A percentile compares a stretch with the other conserved stretches of the same genome.
These are phyloP conservation scores for Osmerus mordax DNA, from an alignment of 2,113 vertebrate species.

Conservation along the genomic window DNA sequence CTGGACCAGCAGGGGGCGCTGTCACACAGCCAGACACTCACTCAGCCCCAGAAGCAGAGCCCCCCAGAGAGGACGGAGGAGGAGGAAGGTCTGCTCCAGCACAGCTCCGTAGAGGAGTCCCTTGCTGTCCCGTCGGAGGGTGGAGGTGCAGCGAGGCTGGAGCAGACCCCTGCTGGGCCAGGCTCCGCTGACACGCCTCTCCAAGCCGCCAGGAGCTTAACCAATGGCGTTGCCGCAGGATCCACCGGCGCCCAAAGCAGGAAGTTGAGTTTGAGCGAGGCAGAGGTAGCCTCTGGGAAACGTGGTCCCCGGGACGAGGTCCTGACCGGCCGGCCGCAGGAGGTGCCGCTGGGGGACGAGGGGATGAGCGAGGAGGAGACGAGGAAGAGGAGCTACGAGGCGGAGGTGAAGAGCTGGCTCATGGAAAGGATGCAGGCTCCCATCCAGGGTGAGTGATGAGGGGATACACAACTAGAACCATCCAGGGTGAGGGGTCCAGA, in stretches of 20 bases:
- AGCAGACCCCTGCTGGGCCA: constrained; percentile 15
- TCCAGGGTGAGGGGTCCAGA: too few relatives aligned
- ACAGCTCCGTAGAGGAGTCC: constrained; percentile 52
- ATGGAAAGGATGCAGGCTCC: constrained; percentile 92
- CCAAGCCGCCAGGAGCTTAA: constrained; percentile 40
- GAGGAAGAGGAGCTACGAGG: constrained; percentile 76
- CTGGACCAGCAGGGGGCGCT: constrained; percentile 33
- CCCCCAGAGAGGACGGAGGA: constrained; percentile 32
- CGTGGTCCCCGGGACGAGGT: constrained; percentile 52
- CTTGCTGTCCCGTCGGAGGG: constrained; percentile 38
- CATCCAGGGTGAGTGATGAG: constrained; percentile 81
- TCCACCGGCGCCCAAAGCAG: constrained; percentile 40
- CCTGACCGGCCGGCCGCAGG: constrained; percentile 49
- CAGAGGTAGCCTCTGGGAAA: constrained; percentile 45
- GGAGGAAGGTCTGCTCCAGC: constrained; percentile 57
- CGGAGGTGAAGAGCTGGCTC: constrained; percentile 83
- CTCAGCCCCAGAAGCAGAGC: too few relatives aligned
- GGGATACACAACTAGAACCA: background rate
- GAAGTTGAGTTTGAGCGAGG: constrained; percentile 49
- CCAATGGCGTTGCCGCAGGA: constrained; percentile 5
- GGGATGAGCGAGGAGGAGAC: constrained; percentile 54
- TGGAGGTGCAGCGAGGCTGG: constrained; percentile 12
- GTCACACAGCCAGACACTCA: background rate
- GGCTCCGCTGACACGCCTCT: constrained; percentile 37
- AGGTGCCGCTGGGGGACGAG: constrained; percentile 48